phyloP scores from a whole-genome alignment of 2,797 vertebrate species.

The Gadopsis marmoratus region DNA sequence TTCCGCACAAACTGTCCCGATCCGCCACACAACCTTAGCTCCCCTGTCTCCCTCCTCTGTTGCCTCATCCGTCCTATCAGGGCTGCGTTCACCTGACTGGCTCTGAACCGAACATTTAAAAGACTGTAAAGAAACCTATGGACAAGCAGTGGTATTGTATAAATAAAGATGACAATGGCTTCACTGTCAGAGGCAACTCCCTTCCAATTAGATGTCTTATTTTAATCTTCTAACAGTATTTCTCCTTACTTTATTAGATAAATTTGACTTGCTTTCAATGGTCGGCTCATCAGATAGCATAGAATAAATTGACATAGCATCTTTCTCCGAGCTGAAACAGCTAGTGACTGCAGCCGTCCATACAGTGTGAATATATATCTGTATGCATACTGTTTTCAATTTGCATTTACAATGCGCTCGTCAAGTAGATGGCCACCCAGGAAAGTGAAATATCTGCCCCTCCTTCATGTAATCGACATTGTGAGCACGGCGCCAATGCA shows the following conservation, averaged over 20 bases:
- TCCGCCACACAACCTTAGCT: too few relatives aligned
- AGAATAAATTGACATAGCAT: conserved; percentile 32
- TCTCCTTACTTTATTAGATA: conserved; percentile 5
- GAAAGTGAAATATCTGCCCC: conserved; percentile 63
- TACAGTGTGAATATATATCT: conserved; percentile 41
- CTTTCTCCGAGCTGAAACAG: conserved; percentile 38
- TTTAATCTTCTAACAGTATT: conserved; percentile 13
- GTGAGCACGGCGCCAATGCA: conserved; percentile 43
- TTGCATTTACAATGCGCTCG: conserved; percentile 68
- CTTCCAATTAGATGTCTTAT: background rate
- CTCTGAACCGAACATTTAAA: background rate
- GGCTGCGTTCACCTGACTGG: too few relatives aligned
- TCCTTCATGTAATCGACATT: conserved; percentile 61
- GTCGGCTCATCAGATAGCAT: conserved; percentile 25
- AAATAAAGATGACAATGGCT: background rate
- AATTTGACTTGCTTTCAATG: conserved; percentile 22
- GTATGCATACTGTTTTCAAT: conserved; percentile 69
- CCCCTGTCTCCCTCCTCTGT: too few relatives aligned
- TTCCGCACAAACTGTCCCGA: too few relatives aligned
- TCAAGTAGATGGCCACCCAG: conserved; percentile 63
- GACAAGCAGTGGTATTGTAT: background rate
- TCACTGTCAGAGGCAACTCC: background rate
- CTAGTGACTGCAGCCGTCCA: conserved; percentile 28
- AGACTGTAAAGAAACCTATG: background rate
- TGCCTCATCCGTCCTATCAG: too few relatives aligned